Conservation (phyloP, 2,888 invertebrate genomes). For the Drosophila paranaensis region DNA sequence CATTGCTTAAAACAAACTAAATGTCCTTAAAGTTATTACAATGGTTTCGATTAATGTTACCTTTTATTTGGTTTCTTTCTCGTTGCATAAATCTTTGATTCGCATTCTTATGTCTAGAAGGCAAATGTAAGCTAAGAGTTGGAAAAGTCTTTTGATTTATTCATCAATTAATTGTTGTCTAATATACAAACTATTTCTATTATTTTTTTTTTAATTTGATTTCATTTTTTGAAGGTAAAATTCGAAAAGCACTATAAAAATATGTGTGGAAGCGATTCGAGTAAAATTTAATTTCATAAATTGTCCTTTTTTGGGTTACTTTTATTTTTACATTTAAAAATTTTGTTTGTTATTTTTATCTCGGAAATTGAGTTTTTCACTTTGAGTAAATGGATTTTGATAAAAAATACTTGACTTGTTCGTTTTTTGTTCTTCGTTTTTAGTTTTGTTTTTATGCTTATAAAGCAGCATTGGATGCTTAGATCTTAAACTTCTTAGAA, state of each 20-base stretch:
- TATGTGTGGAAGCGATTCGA: conserved; percentile 76
- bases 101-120: conserved; percentile 69
- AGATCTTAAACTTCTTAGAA: conserved; percentile 75
- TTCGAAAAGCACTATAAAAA: conserved; percentile 82
- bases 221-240: conserved; percentile 50
- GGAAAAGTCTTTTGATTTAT: conserved; percentile 70
- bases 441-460: conserved; percentile 35
- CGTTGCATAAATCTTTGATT: conserved; percentile 50
- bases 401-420: conserved; percentile 64
- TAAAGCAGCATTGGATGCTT: conserved; percentile 76
- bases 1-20: conserved; percentile 45
- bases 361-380: conserved; percentile 20
- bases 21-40: conserved; percentile 27
- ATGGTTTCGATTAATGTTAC: conserved; percentile 17
- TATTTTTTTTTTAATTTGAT: conserved; percentile 20
- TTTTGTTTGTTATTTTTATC: conserved; percentile 6
- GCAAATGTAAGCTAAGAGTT: conserved; percentile 79
- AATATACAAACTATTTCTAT: conserved; percentile 56
- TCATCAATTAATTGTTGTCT: conserved; percentile 66
- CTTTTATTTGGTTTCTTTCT: conserved; percentile 25
- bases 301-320: conserved; percentile 35
- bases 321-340: conserved; percentile 36
- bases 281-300: conserved; percentile 52
- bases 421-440: conserved; percentile 2
- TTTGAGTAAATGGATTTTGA: conserved; percentile 67